A percentile compares a stretch with the other conserved stretches of the same genome.
These are phyloP conservation scores for Diarsia mendica DNA, from an alignment of 2,888 invertebrate genomes.

Conservation along the genomic window DNA sequence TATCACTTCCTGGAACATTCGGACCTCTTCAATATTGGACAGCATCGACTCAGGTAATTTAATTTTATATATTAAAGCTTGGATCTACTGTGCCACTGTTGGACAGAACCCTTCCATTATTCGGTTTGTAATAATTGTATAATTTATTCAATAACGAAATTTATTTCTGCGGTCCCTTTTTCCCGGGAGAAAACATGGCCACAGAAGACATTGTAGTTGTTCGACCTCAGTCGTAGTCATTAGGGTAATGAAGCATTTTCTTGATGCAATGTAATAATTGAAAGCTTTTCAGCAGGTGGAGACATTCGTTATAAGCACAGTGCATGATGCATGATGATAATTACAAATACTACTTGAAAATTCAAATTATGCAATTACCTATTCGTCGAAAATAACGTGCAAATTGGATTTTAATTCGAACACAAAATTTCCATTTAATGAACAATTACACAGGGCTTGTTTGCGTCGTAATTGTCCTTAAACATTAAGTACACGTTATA, in stretches of 20 bases:
- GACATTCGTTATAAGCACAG: background rate
- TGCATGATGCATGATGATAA: background rate
- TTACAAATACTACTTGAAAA: slow-evolving; percentile 8
- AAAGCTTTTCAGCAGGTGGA: background rate
- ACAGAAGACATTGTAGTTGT: no score
- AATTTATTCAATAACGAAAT: no score
- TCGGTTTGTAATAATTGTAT: no score
- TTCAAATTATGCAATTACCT: slow-evolving; percentile 26
- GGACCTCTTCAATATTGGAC: slow-evolving; percentile 93
- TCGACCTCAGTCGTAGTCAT: background rate
- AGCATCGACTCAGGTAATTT: slow-evolving; percentile 92
- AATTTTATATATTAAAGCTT: background rate
- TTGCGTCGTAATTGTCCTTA: slow-evolving; percentile 50
- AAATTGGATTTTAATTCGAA: slow-evolving; percentile 25
- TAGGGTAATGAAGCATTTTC: background rate
- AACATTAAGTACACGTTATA: slow-evolving; percentile 36
- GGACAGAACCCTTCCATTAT: no score
- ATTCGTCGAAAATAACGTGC: slow-evolving; percentile 24
- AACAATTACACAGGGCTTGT: slow-evolving; percentile 21
- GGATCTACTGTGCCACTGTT: no score
- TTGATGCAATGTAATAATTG: background rate
- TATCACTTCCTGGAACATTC: slow-evolving; percentile 94
- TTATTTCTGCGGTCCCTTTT: no score
- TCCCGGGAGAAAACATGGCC: no score
- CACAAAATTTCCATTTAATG: slow-evolving; percentile 38